Evolutionary conservation across 2,797 vertebrate genomes (phyloP).

Genomic region (Falco columbarius): DNA sequence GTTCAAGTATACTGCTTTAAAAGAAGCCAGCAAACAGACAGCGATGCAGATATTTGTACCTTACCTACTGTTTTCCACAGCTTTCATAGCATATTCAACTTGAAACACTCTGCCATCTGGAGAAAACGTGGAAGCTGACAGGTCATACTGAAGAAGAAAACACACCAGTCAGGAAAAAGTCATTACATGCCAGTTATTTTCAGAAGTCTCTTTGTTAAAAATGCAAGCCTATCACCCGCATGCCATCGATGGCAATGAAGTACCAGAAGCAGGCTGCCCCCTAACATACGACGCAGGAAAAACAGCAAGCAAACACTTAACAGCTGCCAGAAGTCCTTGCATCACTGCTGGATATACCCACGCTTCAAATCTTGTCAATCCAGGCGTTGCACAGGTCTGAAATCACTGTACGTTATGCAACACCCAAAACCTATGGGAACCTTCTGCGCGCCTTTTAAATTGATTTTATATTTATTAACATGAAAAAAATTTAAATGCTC

Average conservation of each 20-base stretch:
- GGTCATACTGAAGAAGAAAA: conserved; percentile 85
- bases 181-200: background rate
- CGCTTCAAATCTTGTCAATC: background rate
- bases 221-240: fast-evolving
- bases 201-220: background rate
- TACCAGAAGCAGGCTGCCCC: background rate
- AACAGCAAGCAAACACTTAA: background rate
- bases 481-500: fast-evolving
- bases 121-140: conserved; percentile 97
- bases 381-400: fast-evolving
- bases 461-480: background rate
- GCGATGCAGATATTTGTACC: background rate
- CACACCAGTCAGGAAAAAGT: background rate
- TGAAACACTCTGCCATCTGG: conserved; percentile 97
- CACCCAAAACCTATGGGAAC: fast-evolving
- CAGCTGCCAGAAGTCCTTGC: background rate
- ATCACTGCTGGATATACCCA: background rate
- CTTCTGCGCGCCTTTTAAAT: background rate
- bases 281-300: fast-evolving
- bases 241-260: fast-evolving
- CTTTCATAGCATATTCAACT: conserved; percentile 98
- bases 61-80: conserved; percentile 98
- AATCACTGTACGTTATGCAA: background rate
- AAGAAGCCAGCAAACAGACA: background rate
- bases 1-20: background rate